Conservation (phyloP, 1,140 invertebrate genomes). For the Cotesia typhae region DNA sequence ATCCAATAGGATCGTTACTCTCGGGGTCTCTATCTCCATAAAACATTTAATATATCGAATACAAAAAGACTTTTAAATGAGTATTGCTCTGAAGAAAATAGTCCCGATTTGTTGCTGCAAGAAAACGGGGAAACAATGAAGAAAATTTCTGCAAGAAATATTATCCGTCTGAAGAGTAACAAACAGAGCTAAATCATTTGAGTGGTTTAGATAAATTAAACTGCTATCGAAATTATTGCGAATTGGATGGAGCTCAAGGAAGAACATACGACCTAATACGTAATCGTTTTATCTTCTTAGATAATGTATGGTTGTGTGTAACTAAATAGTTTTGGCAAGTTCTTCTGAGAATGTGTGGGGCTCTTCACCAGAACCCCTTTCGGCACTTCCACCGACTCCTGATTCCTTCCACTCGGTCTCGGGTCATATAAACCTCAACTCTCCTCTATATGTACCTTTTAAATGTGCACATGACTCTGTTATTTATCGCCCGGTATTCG, state of each 20-base stretch:
- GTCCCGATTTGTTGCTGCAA: not conserved
- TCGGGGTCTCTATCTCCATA: conserved; percentile 14
- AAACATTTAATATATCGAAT: conserved; percentile 16
- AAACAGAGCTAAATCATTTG: conserved; percentile 18
- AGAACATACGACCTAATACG: conserved; percentile 7
- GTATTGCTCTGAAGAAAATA: conserved; percentile 3
- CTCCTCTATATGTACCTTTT: conserved; percentile 5
- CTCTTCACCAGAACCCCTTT: not conserved
- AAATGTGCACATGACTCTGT: conserved; percentile 16
- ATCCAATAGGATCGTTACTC: conserved; percentile 43
- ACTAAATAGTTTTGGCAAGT: conserved; percentile 19
- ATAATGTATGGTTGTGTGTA: not conserved
- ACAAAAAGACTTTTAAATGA: conserved; percentile 22
- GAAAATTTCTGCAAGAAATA: not conserved
- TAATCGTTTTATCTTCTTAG: conserved; percentile 5
- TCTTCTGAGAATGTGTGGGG: not conserved
- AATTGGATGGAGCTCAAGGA: conserved; percentile 6
- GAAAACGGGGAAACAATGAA: too few species aligned
- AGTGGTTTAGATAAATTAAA: conserved; percentile 9
- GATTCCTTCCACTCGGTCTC: too few species aligned
- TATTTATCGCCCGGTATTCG: conserved; percentile 42
- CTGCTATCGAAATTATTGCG: conserved; percentile 9
- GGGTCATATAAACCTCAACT: conserved; percentile 9
- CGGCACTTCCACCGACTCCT: not conserved
- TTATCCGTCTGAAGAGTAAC: conserved; percentile 2